Evolutionary conservation across 35 echinoderm and acorn worm species (phyloP), one percentile per base, ranked within the genome.

Genomic region (Ophioderma brevispina): DNA sequence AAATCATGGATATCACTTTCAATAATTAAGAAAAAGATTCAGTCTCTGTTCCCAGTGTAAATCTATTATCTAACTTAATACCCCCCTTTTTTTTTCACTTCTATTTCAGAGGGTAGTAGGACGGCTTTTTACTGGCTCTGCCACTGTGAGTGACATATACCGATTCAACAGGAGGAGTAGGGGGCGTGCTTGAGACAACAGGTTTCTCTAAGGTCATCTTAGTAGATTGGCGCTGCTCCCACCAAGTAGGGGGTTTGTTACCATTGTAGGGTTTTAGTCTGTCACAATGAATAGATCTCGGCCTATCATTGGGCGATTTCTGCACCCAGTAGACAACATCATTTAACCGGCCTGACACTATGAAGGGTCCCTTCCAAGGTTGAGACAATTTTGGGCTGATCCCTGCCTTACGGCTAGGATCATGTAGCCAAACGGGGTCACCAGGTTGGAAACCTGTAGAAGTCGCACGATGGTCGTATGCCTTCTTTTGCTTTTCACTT

Each of bases 251-350:
- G n/a, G 82, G 82, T 55, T 94, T 40, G 10, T 52, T 38, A 6
- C 92, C 92, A 78, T 38, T 23, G 64, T 94, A 90, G 0, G 31
- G 30, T 28, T 78, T 79, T 38, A 94, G 40, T 18, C 87, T 59
- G 55, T 94, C 77, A 37, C 32, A 50, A 43, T 94, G 92, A 19
- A 90, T 86, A 21, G 75, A 38, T 28, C 84, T 88, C 0, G 92
- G 78, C 41, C 40, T 89, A 6, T 49, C 32, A 8, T 77, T 85
- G 1, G 55, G 78, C 13, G 79, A 40, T 39, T 76, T 89, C 35
- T 85, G 80, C 28, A 94, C 82, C 17, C 87, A 6, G 81, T 90
- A 94, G 2, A 85, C 81, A 10, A 94, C 87, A 42, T 94, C 92
- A 70, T 81, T 90, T 32, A 94, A 63, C 35, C 32, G 83, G 14